Evolutionary conservation across 2,888 invertebrate species (phyloP).

Genomic region (Cerastis leucographa): DNA sequence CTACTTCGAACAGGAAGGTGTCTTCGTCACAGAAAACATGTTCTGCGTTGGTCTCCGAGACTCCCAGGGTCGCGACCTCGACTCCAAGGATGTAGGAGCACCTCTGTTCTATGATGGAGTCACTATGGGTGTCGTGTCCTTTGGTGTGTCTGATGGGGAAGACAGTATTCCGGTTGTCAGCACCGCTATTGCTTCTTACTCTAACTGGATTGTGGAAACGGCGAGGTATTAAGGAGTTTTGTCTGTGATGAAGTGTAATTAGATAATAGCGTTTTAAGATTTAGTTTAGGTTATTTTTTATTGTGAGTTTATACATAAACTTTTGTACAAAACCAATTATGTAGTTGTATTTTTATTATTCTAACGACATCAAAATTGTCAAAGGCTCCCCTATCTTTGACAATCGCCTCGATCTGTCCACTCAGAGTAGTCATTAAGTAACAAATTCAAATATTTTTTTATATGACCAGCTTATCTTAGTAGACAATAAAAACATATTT

Average conservation of each 20-base stretch:
- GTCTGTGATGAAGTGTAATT: background rate
- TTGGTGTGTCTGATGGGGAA: slow-evolving; percentile 44
- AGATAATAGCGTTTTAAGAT: background rate
- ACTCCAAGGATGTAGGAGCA: slow-evolving; percentile 63
- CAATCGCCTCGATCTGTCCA: background rate
- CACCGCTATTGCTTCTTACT: slow-evolving; percentile 49
- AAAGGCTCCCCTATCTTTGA: background rate
- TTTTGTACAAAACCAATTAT: background rate
- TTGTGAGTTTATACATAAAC: background rate
- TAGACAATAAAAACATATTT: no score
- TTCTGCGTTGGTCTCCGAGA: slow-evolving; percentile 77
- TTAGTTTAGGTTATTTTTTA: background rate
- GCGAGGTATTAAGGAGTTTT: slow-evolving; percentile 21
- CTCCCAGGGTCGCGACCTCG: slow-evolving; percentile 52
- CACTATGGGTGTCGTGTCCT: slow-evolving; percentile 57
- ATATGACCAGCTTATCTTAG: background rate
- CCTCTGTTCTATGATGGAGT: slow-evolving; percentile 56
- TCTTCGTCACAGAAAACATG: slow-evolving; percentile 77
- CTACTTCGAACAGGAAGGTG: background rate
- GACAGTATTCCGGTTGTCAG: slow-evolving; percentile 45
- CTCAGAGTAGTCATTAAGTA: background rate
- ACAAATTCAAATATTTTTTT: no score
- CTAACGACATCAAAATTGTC: background rate
- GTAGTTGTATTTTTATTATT: background rate
- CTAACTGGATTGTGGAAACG: slow-evolving; percentile 53